A percentile compares a stretch with the other conserved stretches of the same genome.
Conservation (phyloP, 1,140 invertebrate genomes). For the Fopius arisanus region DNA sequence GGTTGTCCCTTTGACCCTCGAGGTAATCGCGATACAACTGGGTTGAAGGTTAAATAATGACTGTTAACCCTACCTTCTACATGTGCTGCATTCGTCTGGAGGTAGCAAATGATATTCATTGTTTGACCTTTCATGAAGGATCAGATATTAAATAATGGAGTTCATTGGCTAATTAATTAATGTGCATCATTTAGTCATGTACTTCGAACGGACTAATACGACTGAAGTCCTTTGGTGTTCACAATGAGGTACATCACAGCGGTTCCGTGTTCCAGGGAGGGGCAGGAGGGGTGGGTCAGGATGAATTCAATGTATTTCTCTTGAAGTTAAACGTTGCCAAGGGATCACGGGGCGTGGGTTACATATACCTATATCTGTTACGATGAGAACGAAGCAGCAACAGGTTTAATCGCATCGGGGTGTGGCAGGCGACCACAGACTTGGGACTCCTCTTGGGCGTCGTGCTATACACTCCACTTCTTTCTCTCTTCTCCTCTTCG, state of each 20-base stretch:
- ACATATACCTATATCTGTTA: slow-evolving; percentile 36
- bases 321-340: slow-evolving; percentile 30
- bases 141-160: no score
- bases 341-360: slow-evolving; percentile 30
- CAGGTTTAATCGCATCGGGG: slow-evolving; percentile 60
- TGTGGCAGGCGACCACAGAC: slow-evolving; percentile 48
- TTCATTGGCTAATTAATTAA: no score
- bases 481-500: slow-evolving; percentile 38
- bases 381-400: slow-evolving; percentile 53
- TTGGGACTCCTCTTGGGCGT: slow-evolving; percentile 28
- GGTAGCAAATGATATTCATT: no score
- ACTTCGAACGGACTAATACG: no score
- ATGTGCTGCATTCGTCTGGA: no score
- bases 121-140: no score
- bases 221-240: no score
- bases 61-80: no score
- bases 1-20: no score
- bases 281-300: slow-evolving; percentile 15
- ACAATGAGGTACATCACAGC: not conserved
- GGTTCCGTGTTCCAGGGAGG: not conserved
- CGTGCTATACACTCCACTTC: slow-evolving; percentile 1
- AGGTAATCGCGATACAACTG: no score
- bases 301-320: slow-evolving; percentile 34
- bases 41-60: no score
- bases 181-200: no score